Base-by-base conservation (phyloP, 2,113 vertebrate species). In the Cisticola juncidis region DNA sequence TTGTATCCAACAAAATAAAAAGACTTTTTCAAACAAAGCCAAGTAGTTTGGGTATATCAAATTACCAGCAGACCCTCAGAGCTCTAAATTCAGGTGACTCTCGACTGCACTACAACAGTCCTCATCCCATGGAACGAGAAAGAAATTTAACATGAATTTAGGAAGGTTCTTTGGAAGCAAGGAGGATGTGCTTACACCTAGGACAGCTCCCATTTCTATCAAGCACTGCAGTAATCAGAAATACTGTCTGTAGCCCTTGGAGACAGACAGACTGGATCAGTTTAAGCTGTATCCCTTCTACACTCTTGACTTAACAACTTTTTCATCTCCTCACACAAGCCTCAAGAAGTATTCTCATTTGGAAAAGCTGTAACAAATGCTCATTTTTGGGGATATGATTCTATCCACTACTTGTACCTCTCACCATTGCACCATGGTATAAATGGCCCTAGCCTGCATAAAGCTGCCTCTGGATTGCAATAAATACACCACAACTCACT, bases 401-500 rank as follows among this genome's bases (percentile, higher is more conserved):
- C 61, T 56, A 9, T 19, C 23, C 57, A 38, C 19, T 51, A n/a
- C 61, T 38, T 45, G 1, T 3, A 50, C 31, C 24, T 48, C 38
- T 26, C 28, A 40, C 33, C 53, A 54, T 0, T 42, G 31, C 38
- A 65, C 25, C 26, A 21, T 1, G 2, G 20, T n/a, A 35, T 9
- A 51, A 61, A 28, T 21, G 20, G 11, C 19, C 14, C 31, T 6
- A 24, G 19, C n/a, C 83, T 45, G 65, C 9, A 21, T 5, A 1
- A 54, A 61, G 11, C 19, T 84, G 56, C 3, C 45, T 22, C 1
- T 2, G 35, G 19, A 71, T 0, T 35, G 23, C 57, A 66, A 24
- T 36, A 56, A 51, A 61, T 9, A 4, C 0, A 38, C 33, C 24
- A 23, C 13, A 72, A 97, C 99, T 98, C 96, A 99, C 99, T 57